These are phyloP conservation scores for Danaus melanippus DNA, from an alignment of 1,140 invertebrate genomes.

Conservation along the genomic window DNA sequence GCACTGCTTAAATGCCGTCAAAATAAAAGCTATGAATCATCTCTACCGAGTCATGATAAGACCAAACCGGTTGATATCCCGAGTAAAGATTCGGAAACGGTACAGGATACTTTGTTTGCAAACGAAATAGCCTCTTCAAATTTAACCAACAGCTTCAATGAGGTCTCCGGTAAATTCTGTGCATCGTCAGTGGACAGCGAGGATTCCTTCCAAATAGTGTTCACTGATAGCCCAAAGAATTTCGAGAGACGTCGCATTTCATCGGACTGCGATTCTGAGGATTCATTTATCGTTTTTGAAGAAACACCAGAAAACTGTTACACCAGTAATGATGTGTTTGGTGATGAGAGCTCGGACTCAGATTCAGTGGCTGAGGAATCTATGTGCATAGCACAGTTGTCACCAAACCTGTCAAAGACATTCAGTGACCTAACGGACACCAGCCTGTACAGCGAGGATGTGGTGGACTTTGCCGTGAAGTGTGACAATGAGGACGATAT, in stretches of 20 bases:
- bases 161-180: slow-evolving; percentile 48
- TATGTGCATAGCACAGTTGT: slow-evolving; percentile 32
- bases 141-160: slow-evolving; percentile 41
- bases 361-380: slow-evolving; percentile 47
- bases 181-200: slow-evolving; percentile 49
- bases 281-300: slow-evolving; percentile 61
- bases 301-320: slow-evolving; percentile 57
- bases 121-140: slow-evolving; percentile 20
- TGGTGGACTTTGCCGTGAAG: slow-evolving; percentile 38
- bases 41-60: slow-evolving; percentile 6
- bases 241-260: slow-evolving; percentile 20
- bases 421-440: slow-evolving; percentile 51
- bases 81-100: slow-evolving; percentile 2
- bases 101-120: slow-evolving; percentile 21
- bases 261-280: slow-evolving; percentile 62
- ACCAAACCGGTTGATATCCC: slow-evolving; percentile 18
- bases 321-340: slow-evolving; percentile 54
- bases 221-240: slow-evolving; percentile 34
- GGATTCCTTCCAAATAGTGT: slow-evolving; percentile 64
- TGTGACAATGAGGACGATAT: no score
- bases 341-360: slow-evolving; percentile 33
- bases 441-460: slow-evolving; percentile 46
- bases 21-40: slow-evolving; percentile 27
- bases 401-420: slow-evolving; percentile 41
- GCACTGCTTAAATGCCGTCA: slow-evolving; percentile 27